These are phyloP conservation scores for Megalops cyprinoides DNA, from an alignment of 2,797 vertebrate species.

Conservation along the genomic window DNA sequence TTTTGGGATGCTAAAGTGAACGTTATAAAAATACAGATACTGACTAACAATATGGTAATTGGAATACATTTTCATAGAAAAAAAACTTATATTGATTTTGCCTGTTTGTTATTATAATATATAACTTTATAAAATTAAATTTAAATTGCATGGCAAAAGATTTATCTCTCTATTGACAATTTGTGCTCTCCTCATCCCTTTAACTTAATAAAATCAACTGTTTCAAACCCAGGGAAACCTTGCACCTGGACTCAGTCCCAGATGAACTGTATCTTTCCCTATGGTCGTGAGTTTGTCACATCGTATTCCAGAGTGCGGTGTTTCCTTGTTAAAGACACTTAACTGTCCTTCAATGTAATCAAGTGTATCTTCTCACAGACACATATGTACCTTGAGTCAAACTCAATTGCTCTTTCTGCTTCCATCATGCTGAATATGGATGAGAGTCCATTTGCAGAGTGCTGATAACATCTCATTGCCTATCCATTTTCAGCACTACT, in stretches of 20 bases:
- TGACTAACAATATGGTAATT: no score
- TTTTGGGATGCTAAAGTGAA: background rate
- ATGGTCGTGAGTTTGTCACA: slow-evolving; percentile 28
- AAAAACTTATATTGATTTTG: no score
- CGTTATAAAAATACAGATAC: background rate
- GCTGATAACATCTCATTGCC: slow-evolving; percentile 44
- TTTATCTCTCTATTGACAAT: no score
- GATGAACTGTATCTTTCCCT: slow-evolving; percentile 23
- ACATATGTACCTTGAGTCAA: slow-evolving; percentile 38
- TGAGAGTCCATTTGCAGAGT: slow-evolving; percentile 48
- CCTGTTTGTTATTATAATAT: no score
- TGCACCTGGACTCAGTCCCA: slow-evolving; percentile 35
- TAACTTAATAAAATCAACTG: no score
- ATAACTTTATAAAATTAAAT: no score
- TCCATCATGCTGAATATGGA: slow-evolving; percentile 35
- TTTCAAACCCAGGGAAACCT: no score
- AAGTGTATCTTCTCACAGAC: slow-evolving; percentile 48
- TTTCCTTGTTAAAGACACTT: slow-evolving; percentile 38
- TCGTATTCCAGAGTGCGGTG: slow-evolving; percentile 37
- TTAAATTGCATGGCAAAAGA: no score
- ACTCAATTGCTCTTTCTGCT: slow-evolving; percentile 31
- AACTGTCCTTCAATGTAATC: slow-evolving; percentile 50
- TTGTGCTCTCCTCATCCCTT: no score
- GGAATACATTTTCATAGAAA: no score
- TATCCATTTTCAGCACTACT: slow-evolving; percentile 23